These are phyloP conservation scores for Alces alces DNA, from an alignment of 2,113 vertebrate genomes.

Conservation along the genomic window DNA sequence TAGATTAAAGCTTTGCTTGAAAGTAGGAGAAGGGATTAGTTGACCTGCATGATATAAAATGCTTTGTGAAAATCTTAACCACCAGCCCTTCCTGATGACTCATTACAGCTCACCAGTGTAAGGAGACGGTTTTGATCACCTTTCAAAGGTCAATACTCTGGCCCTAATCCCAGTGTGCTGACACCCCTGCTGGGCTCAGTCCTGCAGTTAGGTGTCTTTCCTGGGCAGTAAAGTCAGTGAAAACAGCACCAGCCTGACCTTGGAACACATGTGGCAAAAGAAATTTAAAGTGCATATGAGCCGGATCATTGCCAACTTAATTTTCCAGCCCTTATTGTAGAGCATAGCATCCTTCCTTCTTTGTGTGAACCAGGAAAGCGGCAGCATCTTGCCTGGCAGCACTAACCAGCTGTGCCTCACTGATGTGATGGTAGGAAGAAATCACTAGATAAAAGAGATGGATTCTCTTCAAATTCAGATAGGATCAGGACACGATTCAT, in stretches of 20 bases:
- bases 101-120: not conserved
- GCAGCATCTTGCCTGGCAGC: not conserved
- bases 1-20: constrained; percentile 39
- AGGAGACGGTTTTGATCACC: not conserved
- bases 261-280: not conserved
- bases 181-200: not conserved
- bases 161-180: not conserved
- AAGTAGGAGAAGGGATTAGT: constrained; percentile 7
- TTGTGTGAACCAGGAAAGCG: not conserved
- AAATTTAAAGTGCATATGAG: not conserved
- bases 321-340: not conserved
- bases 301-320: not conserved
- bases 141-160: not conserved
- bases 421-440: not conserved
- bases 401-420: not conserved
- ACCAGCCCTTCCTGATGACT: not conserved
- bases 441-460: not conserved
- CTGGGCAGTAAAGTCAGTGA: not conserved
- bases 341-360: not conserved
- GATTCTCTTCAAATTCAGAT: not conserved
- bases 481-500: not conserved
- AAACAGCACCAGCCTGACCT: not conserved
- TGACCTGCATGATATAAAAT: constrained; percentile 32
- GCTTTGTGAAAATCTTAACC: not conserved
- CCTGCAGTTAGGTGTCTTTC: not conserved